These are phyloP conservation scores for Micrastur ruficollis DNA, from an alignment of 2,797 vertebrate genomes.

Conservation along the genomic window DNA sequence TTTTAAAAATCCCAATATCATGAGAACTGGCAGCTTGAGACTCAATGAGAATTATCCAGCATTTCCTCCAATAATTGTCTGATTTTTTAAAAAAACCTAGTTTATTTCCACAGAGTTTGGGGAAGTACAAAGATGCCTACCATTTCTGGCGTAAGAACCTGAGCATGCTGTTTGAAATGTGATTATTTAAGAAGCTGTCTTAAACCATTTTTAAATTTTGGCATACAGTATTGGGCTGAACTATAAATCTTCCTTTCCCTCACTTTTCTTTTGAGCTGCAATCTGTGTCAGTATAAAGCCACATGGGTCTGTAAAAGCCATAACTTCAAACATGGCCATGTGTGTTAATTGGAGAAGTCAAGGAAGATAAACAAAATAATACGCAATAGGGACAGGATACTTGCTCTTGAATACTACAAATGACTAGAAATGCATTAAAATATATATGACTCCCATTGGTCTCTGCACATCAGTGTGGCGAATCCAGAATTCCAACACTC, in stretches of 20 bases:
- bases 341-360: slow-evolving; percentile 44
- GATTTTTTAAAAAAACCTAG: not conserved
- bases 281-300: slow-evolving; percentile 41
- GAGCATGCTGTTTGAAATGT: not conserved
- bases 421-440: not conserved
- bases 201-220: slow-evolving; percentile 55
- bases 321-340: slow-evolving; percentile 33
- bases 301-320: not conserved
- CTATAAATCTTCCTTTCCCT: slow-evolving; percentile 2
- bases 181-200: slow-evolving; percentile 44
- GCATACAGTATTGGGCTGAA: not conserved
- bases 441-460: slow-evolving; percentile 8
- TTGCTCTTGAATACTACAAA: slow-evolving; percentile 19
- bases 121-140: slow-evolving; percentile 5
- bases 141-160: not conserved
- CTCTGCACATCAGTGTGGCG: slow-evolving; percentile 8
- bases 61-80: not conserved
- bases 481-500: slow-evolving; percentile 43
- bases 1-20: not conserved
- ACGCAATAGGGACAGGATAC: not conserved
- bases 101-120: slow-evolving; percentile 3
- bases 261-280: slow-evolving; percentile 12
- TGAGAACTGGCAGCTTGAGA: not conserved
- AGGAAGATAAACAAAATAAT: slow-evolving; percentile 55
- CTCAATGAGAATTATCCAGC: not conserved